Percentiles rank a stretch among this genome's conserved stretches.
These are phyloP conservation scores for Ophiothrix spiculata DNA, from an alignment of 35 echinoderm and acorn worm species.

Conservation along the genomic window DNA sequence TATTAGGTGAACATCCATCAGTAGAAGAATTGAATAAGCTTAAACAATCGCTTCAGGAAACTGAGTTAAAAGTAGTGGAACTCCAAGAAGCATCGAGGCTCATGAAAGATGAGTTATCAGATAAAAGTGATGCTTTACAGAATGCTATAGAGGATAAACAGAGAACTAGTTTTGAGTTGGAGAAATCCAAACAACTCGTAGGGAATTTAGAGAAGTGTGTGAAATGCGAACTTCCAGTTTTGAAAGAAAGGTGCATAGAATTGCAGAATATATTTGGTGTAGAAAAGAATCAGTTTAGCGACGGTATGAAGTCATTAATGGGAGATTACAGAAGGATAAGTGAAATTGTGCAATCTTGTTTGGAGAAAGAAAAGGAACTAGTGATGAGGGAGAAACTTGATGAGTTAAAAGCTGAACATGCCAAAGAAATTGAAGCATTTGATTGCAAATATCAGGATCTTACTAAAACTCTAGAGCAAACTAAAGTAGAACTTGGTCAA, in stretches of 20 bases:
- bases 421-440: conserved; percentile 32
- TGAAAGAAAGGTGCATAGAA: conserved; percentile 22
- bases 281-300: background rate
- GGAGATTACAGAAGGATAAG: conserved; percentile 1
- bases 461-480: background rate
- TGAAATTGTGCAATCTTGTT: conserved; percentile 8
- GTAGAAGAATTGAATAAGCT: conserved; percentile 37
- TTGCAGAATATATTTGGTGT: conserved; percentile 9
- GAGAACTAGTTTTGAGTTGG: conserved; percentile 22
- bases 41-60: conserved; percentile 32
- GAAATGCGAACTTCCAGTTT: background rate
- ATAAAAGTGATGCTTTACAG: conserved; percentile 28
- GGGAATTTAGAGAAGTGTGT: conserved; percentile 7
- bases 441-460: background rate
- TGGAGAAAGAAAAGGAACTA: background rate
- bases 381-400: conserved; percentile 11
- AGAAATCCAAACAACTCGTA: conserved; percentile 33
- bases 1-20: background rate
- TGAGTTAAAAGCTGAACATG: background rate
- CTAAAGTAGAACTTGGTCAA: background rate
- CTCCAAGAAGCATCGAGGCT: conserved; percentile 5
- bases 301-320: conserved; percentile 1
- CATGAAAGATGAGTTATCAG: background rate
- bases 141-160: conserved; percentile 53
- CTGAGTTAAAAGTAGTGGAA: conserved; percentile 32